Evolutionary conservation across 2,888 invertebrate species (phyloP).

Genomic region (Punctoribates punctum): DNA sequence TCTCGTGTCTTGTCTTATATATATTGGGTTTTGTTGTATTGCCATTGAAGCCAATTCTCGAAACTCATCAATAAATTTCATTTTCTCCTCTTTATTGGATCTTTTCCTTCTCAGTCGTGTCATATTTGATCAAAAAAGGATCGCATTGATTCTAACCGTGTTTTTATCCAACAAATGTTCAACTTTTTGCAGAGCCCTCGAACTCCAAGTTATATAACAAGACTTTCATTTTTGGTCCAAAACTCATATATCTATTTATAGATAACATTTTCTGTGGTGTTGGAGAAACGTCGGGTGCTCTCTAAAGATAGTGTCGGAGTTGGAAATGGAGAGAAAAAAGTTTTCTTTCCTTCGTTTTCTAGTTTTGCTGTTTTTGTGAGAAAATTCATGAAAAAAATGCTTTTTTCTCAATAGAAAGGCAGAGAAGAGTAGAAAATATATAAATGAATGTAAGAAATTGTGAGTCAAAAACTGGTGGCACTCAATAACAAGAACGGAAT

Average conservation of each 20-base stretch:
- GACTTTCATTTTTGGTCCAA: neutral
- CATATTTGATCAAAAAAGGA: conserved; percentile 32
- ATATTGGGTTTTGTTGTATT: neutral
- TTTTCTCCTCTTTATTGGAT: conserved; percentile 24
- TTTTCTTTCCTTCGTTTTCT: neutral
- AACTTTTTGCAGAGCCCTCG: neutral
- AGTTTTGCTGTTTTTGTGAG: too few species aligned
- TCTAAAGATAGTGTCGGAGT: neutral
- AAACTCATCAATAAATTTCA: conserved; percentile 36
- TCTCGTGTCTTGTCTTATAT: neutral
- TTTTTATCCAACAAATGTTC: neutral
- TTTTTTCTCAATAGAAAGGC: neutral
- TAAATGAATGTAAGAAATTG: neutral
- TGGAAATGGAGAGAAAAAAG: neutral
- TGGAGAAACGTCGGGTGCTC: neutral
- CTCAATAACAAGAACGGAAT: neutral
- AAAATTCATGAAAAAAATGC: neutral
- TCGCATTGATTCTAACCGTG: conserved; percentile 29
- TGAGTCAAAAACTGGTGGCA: neutral
- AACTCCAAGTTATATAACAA: neutral
- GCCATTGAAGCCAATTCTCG: conserved; percentile 24
- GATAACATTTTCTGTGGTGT: conserved; percentile 6
- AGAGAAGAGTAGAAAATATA: neutral
- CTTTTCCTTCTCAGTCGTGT: conserved; percentile 24
- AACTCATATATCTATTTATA: conserved; percentile 31